Percentiles rank a stretch among this genome's conserved stretches.
phyloP scores from a whole-genome alignment of 92 coral and sea anemone species.

The Zoanthus sansibaricus region DNA sequence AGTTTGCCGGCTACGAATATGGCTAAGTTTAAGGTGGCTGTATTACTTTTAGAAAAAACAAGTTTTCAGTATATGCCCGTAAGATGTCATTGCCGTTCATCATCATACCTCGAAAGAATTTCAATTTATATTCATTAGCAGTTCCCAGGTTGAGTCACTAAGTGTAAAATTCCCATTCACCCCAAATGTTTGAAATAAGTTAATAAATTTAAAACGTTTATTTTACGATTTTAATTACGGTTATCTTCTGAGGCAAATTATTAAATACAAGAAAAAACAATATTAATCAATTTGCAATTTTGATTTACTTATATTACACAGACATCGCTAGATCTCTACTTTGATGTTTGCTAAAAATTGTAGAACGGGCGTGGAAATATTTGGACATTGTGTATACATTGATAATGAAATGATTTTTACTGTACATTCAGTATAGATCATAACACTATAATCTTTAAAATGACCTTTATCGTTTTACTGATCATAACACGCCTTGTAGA shows the following conservation, averaged over 20 bases:
- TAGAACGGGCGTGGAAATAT: too few species aligned
- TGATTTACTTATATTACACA: not conserved
- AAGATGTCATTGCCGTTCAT: not conserved
- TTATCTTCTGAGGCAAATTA: too few species aligned
- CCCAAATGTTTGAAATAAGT: not conserved
- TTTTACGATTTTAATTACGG: too few species aligned
- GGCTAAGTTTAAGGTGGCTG: not conserved
- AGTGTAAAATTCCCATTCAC: not conserved
- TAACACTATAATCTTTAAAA: too few species aligned
- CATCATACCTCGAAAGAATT: not conserved
- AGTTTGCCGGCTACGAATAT: not conserved
- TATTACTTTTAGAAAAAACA: not conserved
- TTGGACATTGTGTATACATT: too few species aligned
- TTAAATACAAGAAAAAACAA: not conserved
- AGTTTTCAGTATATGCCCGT: not conserved
- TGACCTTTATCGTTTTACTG: too few species aligned
- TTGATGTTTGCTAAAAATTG: too few species aligned
- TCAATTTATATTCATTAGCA: not conserved
- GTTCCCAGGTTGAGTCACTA: not conserved
- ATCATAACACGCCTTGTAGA: too few species aligned
- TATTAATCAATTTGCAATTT: not conserved
- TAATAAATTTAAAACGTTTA: not conserved
- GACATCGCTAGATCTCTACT: too few species aligned
- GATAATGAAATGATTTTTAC: too few species aligned
- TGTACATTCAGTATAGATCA: too few species aligned